These are phyloP conservation scores for Oxyura jamaicensis DNA, from an alignment of 2,113 vertebrate genomes.

Conservation along the genomic window DNA sequence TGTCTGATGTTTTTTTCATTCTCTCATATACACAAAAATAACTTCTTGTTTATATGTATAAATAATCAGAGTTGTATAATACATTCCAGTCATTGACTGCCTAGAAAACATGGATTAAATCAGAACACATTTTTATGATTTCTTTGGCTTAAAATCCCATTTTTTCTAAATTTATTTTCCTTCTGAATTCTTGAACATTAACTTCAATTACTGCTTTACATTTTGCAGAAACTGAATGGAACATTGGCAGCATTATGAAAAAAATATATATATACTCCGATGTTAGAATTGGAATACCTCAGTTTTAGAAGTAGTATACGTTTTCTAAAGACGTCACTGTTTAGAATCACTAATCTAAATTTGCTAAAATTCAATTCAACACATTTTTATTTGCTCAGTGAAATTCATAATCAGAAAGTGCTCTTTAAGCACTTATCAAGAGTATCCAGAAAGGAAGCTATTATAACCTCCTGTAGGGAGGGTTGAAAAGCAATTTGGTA, in stretches of 20 bases:
- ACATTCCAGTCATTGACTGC: neutral
- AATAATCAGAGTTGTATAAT: neutral
- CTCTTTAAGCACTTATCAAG: neutral
- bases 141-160: neutral
- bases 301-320: neutral
- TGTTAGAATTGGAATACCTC: neutral
- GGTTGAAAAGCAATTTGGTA: neutral
- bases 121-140: neutral
- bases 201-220: neutral
- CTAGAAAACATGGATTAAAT: slow-evolving; percentile 1
- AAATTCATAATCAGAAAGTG: neutral
- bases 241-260: neutral
- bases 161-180: neutral
- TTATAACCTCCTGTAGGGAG: neutral
- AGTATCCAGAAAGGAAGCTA: neutral
- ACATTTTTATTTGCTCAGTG: neutral
- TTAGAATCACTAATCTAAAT: neutral
- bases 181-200: neutral
- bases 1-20: neutral
- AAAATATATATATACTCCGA: neutral
- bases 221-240: neutral
- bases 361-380: neutral
- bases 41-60: neutral
- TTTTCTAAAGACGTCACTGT: neutral
- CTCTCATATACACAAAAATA: neutral